A percentile compares a stretch with the other conserved stretches of the same genome.
These are phyloP conservation scores for Xestia rhomboidea DNA, from an alignment of 2,888 invertebrate species.

Conservation along the genomic window DNA sequence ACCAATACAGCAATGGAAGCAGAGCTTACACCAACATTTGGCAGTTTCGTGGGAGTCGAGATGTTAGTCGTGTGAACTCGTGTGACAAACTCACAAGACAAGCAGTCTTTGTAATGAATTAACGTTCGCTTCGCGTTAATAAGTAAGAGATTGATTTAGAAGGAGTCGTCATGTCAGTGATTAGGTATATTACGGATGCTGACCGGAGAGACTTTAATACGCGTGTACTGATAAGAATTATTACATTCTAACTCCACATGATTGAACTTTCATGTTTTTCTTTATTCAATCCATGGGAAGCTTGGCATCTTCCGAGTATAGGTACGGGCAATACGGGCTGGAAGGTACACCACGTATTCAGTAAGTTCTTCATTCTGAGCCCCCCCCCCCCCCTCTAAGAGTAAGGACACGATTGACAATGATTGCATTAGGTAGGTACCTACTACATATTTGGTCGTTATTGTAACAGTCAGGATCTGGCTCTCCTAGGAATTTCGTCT, in stretches of 20 bases:
- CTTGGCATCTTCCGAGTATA: neutral
- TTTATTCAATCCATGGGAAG: neutral
- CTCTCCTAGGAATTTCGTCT: too few species aligned
- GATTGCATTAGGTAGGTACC: too few species aligned
- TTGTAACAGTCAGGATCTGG: neutral
- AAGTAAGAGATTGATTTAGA: neutral
- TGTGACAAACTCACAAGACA: neutral
- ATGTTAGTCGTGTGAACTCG: neutral
- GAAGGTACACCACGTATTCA: too few species aligned
- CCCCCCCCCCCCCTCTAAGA: too few species aligned
- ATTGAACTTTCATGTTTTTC: neutral
- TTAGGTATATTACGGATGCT: constrained; percentile 17
- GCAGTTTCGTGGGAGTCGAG: neutral
- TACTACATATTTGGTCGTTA: neutral
- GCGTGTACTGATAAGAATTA: constrained; percentile 27
- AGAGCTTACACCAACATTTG: neutral
- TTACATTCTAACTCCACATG: constrained; percentile 12
- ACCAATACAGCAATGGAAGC: neutral
- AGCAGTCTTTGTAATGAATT: neutral
- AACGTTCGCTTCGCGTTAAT: neutral
- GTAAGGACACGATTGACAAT: too few species aligned
- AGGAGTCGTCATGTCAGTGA: neutral
- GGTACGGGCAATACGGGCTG: too few species aligned
- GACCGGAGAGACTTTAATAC: neutral
- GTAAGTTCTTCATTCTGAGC: too few species aligned